phyloP scores from a whole-genome alignment of 2,797 vertebrate genomes.

The Odontamblyopus lacepedii region DNA sequence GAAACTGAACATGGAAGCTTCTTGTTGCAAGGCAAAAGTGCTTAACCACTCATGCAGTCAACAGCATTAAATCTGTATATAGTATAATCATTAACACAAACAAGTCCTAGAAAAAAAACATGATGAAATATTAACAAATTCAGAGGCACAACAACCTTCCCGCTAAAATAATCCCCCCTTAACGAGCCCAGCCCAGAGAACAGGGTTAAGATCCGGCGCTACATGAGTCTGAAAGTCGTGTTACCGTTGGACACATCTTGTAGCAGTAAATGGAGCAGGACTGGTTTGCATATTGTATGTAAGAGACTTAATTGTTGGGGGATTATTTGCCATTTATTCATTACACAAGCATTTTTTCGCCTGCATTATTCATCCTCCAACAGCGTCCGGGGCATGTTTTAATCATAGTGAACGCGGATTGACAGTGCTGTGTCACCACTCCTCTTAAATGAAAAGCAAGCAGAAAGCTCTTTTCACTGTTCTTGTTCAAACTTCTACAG shows the following conservation, averaged over 20 bases:
- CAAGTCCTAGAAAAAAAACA: background rate
- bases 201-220: slow-evolving; percentile 11
- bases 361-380: slow-evolving; percentile 76
- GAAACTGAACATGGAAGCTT: background rate
- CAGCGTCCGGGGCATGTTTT: slow-evolving; percentile 74
- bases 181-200: slow-evolving; percentile 18
- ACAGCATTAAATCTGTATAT: background rate
- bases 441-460: slow-evolving; percentile 61
- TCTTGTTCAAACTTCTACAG: slow-evolving; percentile 66
- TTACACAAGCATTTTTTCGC: slow-evolving; percentile 71
- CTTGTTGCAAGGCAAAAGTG: background rate
- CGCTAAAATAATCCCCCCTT: background rate
- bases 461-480: slow-evolving; percentile 55
- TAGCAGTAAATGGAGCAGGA: slow-evolving; percentile 54
- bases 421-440: slow-evolving; percentile 73
- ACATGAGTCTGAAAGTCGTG: slow-evolving; percentile 29
- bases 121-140: background rate
- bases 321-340: slow-evolving; percentile 80
- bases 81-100: background rate
- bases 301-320: slow-evolving; percentile 68
- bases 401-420: slow-evolving; percentile 74
- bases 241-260: slow-evolving; percentile 55
- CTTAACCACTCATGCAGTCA: background rate
- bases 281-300: slow-evolving; percentile 64
- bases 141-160: background rate